Base-by-base conservation (phyloP, 2,888 invertebrate genomes). In the Apotomis betuletana region DNA sequence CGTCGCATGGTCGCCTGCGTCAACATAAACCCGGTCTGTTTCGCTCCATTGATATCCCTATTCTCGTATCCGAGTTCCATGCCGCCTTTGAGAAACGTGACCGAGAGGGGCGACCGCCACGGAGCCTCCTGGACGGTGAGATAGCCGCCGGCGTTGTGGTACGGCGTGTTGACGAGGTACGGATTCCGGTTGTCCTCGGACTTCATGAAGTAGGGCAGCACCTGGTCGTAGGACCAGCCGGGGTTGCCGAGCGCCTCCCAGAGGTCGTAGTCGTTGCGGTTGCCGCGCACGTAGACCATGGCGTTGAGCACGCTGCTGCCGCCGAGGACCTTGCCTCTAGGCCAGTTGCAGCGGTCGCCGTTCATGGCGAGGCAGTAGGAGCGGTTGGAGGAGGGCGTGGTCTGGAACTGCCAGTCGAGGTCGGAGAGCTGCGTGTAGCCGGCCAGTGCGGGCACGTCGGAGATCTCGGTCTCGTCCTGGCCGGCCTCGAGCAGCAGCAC, bases 371-470 rank as follows among this genome's bases (percentile, higher is more conserved):
- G 94, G 82, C 98, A 98, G 87, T 97, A 97, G n/a, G 96, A 95
- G 61, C 96, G 95, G 77, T 96, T 95, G 51, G 94, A 92, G 0
- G 96, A 96, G 0, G 97, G 96, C 4, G 97, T 96, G 3, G 98
- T 98, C 88, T 97, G 96, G 88, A 96, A 98, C 90, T 98, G 96
- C 98, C 98, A 98, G 90, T 98, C 98, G 86, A 98, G 94, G 49
- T 97, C 96, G 36, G 97, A 96, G 74, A 97, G 94, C 85, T 98
- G 98, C 38, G 96, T 95, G 87, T 97, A 98, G 12, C 96, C 97
- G 36, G 97, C 96, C 74, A 98, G 88, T 0, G 97, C 96, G 2
- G 98, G 98, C 69, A 98, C 96, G 88, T 98, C 98, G 4, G 97
- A 96, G 74, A 98, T 96, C 89, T 97, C 97, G 76, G 96, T 97